A percentile compares a stretch with the other conserved stretches of the same genome.
Evolutionary conservation across 30 jellyfish, hydroid and myxozoan genomes (phyloP).

Genomic region (Cassiopea xamachana): DNA sequence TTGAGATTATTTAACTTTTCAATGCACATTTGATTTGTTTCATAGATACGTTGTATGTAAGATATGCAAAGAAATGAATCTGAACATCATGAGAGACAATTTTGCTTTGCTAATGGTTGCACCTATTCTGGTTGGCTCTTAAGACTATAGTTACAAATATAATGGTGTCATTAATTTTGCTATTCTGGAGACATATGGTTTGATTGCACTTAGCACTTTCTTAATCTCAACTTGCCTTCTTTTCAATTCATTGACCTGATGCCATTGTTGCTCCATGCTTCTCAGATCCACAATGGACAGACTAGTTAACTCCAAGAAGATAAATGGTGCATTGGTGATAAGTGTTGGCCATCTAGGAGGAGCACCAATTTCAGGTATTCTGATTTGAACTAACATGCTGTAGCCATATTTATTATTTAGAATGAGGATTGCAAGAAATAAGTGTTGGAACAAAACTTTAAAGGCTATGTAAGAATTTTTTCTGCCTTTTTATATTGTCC

Average conservation of each 20-base stretch:
- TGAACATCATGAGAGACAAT: too few relatives aligned
- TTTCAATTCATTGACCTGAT: neutral
- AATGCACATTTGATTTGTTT: too few relatives aligned
- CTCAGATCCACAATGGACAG: conserved; percentile 51
- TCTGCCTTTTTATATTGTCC: too few relatives aligned
- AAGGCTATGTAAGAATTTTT: neutral
- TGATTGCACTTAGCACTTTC: neutral
- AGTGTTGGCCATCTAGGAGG: conserved; percentile 62
- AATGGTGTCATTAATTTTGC: too few relatives aligned
- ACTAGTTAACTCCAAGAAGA: conserved; percentile 84
- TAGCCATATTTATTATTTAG: neutral
- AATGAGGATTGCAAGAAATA: neutral
- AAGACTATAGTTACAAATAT: too few relatives aligned
- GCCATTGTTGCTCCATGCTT: neutral
- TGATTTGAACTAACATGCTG: neutral
- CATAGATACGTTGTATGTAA: too few relatives aligned
- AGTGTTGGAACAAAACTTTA: neutral
- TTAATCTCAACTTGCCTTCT: neutral
- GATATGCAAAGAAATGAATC: too few relatives aligned
- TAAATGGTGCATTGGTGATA: conserved; percentile 86
- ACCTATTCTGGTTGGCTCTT: too few relatives aligned
- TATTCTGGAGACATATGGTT: too few relatives aligned
- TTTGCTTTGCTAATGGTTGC: too few relatives aligned
- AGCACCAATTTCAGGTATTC: conserved; percentile 67
- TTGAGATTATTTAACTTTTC: too few relatives aligned